phyloP scores from a whole-genome alignment of 2,797 vertebrate genomes.

The Vireo griseus region DNA sequence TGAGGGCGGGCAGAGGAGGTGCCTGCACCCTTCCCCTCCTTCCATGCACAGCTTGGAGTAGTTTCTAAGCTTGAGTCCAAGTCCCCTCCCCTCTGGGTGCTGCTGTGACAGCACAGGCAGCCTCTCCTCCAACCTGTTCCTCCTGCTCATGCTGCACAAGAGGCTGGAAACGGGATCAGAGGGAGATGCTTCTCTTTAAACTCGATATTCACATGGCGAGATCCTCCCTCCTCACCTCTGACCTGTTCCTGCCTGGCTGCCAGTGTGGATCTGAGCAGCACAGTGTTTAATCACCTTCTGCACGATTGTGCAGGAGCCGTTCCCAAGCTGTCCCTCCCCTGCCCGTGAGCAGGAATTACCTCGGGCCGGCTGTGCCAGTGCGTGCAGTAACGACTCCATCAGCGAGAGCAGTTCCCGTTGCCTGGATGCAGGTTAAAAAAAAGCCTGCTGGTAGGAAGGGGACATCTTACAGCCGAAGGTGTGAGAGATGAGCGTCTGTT shows the following conservation, averaged over 20 bases:
- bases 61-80: neutral
- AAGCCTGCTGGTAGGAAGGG: neutral
- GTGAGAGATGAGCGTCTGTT: neutral
- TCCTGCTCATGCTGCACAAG: neutral
- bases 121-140: neutral
- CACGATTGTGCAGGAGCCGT: neutral
- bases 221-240: constrained; percentile 11
- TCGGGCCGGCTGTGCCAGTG: neutral
- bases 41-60: neutral
- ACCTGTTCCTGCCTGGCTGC: neutral
- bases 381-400: neutral
- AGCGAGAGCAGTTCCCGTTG: neutral
- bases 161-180: neutral
- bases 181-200: neutral
- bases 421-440: constrained; percentile 12
- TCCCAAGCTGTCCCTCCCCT: neutral
- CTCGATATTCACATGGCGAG: neutral
- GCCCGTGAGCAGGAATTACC: neutral
- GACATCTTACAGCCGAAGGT: neutral
- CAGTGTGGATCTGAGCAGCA: neutral
- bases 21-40: neutral
- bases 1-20: neutral
- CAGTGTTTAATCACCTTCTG: neutral
- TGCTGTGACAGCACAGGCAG: neutral
- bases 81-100: neutral